A percentile compares a stretch with the other conserved stretches of the same genome.
Evolutionary conservation across 1,140 invertebrate genomes (phyloP).

Genomic region (Drosophila navojoa): DNA sequence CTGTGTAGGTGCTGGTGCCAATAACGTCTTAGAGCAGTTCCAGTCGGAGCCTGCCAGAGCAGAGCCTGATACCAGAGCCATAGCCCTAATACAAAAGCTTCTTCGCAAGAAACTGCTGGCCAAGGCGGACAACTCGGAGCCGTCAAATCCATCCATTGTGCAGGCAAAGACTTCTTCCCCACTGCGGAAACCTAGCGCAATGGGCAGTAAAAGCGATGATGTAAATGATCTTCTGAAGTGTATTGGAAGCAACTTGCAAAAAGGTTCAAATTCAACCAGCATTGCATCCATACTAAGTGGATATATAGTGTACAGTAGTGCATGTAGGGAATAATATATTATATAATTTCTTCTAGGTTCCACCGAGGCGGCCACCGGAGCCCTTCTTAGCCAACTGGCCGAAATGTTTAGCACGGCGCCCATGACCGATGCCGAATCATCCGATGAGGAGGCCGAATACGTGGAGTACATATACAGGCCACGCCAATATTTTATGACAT

Average conservation of each 20-base stretch:
- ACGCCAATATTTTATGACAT: conserved; percentile 73
- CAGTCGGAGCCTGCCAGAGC: neutral
- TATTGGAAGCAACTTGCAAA: conserved; percentile 59
- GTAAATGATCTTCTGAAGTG: conserved; percentile 53
- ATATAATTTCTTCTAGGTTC: conserved; percentile 28
- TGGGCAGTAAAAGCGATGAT: conserved; percentile 24
- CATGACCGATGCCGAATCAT: conserved; percentile 65
- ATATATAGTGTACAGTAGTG: neutral
- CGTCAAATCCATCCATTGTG: neutral
- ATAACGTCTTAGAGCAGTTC: neutral
- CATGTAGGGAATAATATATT: too few relatives aligned
- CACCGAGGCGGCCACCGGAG: conserved; percentile 41
- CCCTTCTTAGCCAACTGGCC: conserved; percentile 65
- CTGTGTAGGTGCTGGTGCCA: neutral
- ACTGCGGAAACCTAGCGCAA: neutral
- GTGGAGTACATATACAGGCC: conserved; percentile 81
- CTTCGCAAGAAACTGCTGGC: conserved; percentile 63
- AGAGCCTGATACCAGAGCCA: conserved; percentile 35
- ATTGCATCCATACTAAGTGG: too few relatives aligned
- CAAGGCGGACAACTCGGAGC: conserved; percentile 25
- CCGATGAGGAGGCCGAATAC: conserved; percentile 80
- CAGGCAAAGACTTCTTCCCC: neutral
- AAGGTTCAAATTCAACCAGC: conserved; percentile 31
- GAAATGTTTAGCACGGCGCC: conserved; percentile 71
- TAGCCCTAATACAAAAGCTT: conserved; percentile 52